These are phyloP conservation scores for Rhopalosiphum padi DNA, from an alignment of 1,140 invertebrate species.

Conservation along the genomic window DNA sequence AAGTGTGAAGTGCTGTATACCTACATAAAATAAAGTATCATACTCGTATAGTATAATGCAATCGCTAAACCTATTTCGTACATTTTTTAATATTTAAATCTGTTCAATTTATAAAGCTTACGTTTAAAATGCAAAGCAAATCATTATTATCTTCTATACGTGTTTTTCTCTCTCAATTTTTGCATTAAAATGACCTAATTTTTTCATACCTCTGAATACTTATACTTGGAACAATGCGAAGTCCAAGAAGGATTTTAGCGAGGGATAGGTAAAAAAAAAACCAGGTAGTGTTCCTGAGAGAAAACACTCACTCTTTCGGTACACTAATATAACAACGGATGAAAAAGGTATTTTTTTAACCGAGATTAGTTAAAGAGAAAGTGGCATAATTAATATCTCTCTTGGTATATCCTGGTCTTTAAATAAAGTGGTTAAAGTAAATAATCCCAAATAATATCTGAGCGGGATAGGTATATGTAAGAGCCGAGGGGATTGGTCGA, in stretches of 20 bases:
- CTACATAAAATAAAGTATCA: neutral
- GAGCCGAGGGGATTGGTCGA: neutral
- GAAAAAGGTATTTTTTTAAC: neutral
- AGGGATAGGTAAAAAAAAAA: neutral
- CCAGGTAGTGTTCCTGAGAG: neutral
- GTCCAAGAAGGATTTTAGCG: neutral
- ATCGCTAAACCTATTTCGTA: neutral
- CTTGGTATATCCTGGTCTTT: neutral
- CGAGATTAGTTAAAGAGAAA: neutral
- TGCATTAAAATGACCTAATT: neutral
- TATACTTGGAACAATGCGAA: neutral
- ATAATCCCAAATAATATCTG: no score
- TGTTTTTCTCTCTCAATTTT: neutral
- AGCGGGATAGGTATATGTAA: no score
- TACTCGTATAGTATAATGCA: neutral
- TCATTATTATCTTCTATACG: neutral
- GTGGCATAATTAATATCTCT: neutral
- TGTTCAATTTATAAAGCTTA: neutral
- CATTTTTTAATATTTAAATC: neutral
- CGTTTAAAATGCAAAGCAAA: neutral
- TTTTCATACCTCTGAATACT: neutral
- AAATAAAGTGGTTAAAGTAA: neutral
- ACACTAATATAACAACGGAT: neutral
- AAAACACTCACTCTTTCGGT: neutral
- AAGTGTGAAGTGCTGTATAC: neutral